Evolutionary conservation across 2,888 invertebrate species (phyloP), one percentile per base, ranked within the genome.

Genomic region (Melanophora roralis): DNA sequence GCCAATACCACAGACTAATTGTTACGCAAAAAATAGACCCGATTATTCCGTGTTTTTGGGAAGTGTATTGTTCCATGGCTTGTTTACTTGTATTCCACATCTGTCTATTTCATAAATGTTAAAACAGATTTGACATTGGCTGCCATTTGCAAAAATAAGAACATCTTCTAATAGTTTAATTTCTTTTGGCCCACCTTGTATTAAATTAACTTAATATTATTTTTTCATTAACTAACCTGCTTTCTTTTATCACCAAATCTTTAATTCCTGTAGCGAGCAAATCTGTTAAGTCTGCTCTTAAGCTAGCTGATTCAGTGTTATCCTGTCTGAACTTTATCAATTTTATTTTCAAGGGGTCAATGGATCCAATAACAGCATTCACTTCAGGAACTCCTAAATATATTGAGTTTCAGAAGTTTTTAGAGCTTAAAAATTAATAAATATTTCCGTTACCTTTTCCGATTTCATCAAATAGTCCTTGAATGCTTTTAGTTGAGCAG

Each of bases 251-350:
- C 85, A 92, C 89, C 47, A 93, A 92, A 81, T 92, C 89, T 38
- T 92, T 93, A 85, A 94, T 93, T 59, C 94, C 94, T 16, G 92
- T 90, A 12, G 94, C 92, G 2, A 91, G 90, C 72, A 94, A 92
- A 85, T 94, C 91, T 82, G 93, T 92, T 36, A 94, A 89, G 19
- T 94, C 93, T 23, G 94, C 93, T 83, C 93, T 83, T 6, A 86
- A 53, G 12, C 92, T 93, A 1, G 93, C 93, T 1, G 94, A 93
- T 34, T 94, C 94, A 43, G 93, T 94, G 60, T 93, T 92, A 21
- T 93, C 93, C 91, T 94, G 94, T 60, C 93, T 89, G 84, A 94
- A 93, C 86, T 92, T 91, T 84, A 94, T 91, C 88, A 92, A 91
- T 6, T 93, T 92, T 51, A 94, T 91, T 83, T 92, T 91, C 67